These are phyloP conservation scores for Darevskia nairensis DNA, from an alignment of 2,797 vertebrate species.

Conservation along the genomic window DNA sequence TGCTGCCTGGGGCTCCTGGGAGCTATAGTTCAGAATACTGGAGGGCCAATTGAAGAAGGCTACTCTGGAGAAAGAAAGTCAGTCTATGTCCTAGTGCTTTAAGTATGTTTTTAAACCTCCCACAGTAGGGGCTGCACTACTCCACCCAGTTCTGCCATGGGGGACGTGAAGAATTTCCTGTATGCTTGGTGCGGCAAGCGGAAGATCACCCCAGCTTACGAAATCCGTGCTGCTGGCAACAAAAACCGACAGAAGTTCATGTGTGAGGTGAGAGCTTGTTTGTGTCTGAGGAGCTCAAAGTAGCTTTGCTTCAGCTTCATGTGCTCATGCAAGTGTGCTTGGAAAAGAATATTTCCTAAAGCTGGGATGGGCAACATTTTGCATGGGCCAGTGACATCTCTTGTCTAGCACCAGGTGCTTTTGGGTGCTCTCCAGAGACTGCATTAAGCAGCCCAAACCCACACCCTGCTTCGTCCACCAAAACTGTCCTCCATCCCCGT, in stretches of 20 bases:
- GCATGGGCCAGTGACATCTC: background rate
- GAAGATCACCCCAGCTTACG: constrained; percentile 89
- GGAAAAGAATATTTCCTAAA: too few relatives aligned
- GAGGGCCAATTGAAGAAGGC: too few relatives aligned
- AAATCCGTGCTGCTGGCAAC: constrained; percentile 90
- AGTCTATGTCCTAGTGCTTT: background rate
- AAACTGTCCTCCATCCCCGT: background rate
- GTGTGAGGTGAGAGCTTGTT: constrained; percentile 85
- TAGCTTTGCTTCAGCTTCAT: too few relatives aligned
- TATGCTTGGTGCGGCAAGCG: constrained; percentile 96
- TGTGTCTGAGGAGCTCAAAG: too few relatives aligned
- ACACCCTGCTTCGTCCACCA: background rate
- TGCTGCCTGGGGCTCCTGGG: too few relatives aligned
- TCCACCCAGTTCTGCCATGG: constrained; percentile 80
- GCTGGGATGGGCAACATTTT: too few relatives aligned
- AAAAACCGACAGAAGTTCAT: constrained; percentile 93
- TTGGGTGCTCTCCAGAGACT: background rate
- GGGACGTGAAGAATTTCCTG: constrained; percentile 94
- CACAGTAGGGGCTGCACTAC: background rate
- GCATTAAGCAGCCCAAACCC: background rate
- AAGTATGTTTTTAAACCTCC: background rate
- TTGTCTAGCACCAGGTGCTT: background rate
- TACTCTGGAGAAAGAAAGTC: background rate
- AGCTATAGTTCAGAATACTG: too few relatives aligned
- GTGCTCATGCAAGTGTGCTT: too few relatives aligned